Evolutionary conservation across 2,113 vertebrate species (phyloP).

Genomic region (Pteronura brasiliensis): DNA sequence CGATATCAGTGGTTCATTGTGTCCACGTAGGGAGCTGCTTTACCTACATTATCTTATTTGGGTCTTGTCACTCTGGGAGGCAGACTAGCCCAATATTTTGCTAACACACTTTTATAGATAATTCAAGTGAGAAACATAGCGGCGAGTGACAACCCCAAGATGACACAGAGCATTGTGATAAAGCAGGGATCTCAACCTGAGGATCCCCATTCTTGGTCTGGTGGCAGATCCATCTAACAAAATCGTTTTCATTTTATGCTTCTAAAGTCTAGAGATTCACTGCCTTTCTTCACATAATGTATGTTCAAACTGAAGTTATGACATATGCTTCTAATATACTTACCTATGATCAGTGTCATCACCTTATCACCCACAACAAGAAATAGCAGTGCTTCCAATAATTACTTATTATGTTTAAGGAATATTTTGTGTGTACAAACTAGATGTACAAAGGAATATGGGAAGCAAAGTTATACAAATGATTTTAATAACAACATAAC

Average conservation of each 20-base stretch:
- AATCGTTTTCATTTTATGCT: neutral
- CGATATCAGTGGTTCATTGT: neutral
- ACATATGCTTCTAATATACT: neutral
- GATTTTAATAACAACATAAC: neutral
- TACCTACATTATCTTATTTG: neutral
- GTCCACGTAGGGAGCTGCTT: neutral
- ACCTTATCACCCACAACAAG: neutral
- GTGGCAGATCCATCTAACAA: neutral
- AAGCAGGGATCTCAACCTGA: neutral
- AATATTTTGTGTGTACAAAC: neutral
- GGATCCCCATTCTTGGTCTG: neutral
- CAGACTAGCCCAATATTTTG: neutral
- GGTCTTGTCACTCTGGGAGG: neutral
- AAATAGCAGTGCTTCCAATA: neutral
- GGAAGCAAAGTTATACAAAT: neutral
- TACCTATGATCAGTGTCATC: neutral
- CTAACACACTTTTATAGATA: neutral
- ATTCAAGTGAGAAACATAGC: neutral
- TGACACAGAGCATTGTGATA: neutral
- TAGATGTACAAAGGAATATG: neutral
- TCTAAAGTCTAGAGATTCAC: neutral
- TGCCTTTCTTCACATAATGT: neutral
- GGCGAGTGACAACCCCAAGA: neutral
- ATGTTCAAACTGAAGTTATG: conserved; percentile 9
- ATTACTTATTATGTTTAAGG: neutral